Evolutionary conservation across 2,888 invertebrate species (phyloP).

Genomic region (Protodeltote pygarga): DNA sequence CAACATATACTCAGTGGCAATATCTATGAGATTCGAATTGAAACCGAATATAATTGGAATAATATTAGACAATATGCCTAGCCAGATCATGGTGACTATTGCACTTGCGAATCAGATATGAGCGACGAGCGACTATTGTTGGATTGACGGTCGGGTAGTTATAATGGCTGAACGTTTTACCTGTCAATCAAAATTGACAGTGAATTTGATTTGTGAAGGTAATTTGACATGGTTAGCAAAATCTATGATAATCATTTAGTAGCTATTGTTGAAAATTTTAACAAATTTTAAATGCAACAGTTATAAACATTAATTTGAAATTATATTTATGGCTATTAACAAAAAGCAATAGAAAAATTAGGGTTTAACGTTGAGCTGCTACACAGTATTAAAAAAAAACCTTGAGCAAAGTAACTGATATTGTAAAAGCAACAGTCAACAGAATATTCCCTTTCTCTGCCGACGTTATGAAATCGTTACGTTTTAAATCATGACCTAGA

Average conservation of each 20-base stretch:
- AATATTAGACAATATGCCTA: slow-evolving; percentile 12
- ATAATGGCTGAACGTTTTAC: slow-evolving; percentile 38
- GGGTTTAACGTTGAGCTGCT: too few species aligned
- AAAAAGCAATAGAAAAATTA: too few species aligned
- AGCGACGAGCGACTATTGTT: slow-evolving; percentile 12
- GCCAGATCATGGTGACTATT: slow-evolving; percentile 23
- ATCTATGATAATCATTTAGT: background rate
- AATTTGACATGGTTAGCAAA: background rate
- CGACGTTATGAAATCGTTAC: background rate
- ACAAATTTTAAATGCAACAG: too few species aligned
- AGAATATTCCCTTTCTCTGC: slow-evolving; percentile 6
- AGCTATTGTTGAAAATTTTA: background rate
- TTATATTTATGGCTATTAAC: too few species aligned
- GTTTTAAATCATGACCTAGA: slow-evolving; percentile 21
- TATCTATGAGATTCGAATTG: slow-evolving; percentile 22
- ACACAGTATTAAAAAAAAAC: slow-evolving; percentile 1
- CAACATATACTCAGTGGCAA: slow-evolving; percentile 60
- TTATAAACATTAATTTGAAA: too few species aligned
- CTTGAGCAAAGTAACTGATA: slow-evolving; percentile 1
- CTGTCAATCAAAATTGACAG: slow-evolving; percentile 50
- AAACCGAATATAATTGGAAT: slow-evolving; percentile 9
- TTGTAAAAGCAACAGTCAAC: slow-evolving; percentile 2
- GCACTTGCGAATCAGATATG: slow-evolving; percentile 17
- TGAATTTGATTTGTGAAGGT: slow-evolving; percentile 15
- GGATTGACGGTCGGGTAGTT: slow-evolving; percentile 10